Evolutionary conservation across 2,888 invertebrate genomes (phyloP).

Genomic region (Epinotia ramella): DNA sequence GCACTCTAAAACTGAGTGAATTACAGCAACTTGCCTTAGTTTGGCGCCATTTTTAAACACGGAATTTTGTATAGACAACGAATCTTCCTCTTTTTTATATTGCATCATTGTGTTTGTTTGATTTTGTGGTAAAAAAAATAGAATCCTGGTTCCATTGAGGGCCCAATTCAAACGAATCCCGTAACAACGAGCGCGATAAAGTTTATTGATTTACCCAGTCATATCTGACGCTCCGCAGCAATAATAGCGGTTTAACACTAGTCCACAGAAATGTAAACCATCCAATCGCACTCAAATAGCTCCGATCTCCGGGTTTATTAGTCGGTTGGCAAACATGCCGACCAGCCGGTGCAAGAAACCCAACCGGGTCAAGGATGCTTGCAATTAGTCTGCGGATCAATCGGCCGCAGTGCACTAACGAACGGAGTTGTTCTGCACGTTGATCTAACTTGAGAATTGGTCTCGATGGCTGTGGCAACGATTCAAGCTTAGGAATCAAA

Average conservation of each 20-base stretch:
- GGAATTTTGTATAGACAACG: too few relatives aligned
- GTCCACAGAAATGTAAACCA: background rate
- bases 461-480: background rate
- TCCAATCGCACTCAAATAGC: background rate
- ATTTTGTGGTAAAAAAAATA: too few relatives aligned
- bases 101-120: too few relatives aligned
- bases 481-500: background rate
- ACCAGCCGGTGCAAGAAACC: background rate
- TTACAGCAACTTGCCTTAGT: too few relatives aligned
- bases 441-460: background rate
- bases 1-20: too few relatives aligned
- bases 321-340: background rate
- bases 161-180: background rate
- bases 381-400: constrained; percentile 13
- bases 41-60: too few relatives aligned
- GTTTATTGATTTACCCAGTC: background rate
- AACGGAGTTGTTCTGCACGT: background rate
- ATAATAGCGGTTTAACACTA: background rate
- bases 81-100: too few relatives aligned
- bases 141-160: background rate
- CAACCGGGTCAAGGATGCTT: constrained; percentile 1
- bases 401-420: background rate
- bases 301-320: constrained; percentile 11
- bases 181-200: background rate
- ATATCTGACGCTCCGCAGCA: background rate